phyloP scores from a whole-genome alignment of 2,888 invertebrate genomes.

The Ennomos erosarius region DNA sequence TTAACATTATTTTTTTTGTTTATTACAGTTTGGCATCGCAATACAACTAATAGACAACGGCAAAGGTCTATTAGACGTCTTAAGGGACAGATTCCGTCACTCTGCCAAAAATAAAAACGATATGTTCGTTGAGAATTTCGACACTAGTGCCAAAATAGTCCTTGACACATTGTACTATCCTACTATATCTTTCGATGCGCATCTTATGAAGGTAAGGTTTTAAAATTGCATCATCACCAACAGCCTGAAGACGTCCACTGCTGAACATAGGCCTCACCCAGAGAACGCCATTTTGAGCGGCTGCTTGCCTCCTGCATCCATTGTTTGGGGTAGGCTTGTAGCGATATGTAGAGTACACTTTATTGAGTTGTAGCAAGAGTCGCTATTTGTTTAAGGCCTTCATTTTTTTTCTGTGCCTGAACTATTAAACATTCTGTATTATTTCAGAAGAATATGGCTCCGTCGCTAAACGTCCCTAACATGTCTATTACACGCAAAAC shows the following conservation, averaged over 20 bases:
- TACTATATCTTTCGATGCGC: slow-evolving; percentile 72
- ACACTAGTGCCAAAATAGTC: slow-evolving; percentile 69
- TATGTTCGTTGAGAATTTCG: slow-evolving; percentile 74
- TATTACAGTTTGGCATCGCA: slow-evolving; percentile 71
- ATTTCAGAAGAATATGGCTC: slow-evolving; percentile 1
- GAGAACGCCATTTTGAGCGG: too few species aligned
- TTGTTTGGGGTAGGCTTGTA: too few species aligned
- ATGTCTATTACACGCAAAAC: too few species aligned
- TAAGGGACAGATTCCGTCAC: slow-evolving; percentile 59
- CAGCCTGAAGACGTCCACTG: too few species aligned
- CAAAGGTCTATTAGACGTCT: slow-evolving; percentile 71
- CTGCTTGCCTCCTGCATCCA: too few species aligned
- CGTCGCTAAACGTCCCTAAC: too few species aligned
- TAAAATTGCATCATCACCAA: too few species aligned
- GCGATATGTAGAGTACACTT: too few species aligned
- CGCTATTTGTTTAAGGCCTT: too few species aligned
- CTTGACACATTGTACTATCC: slow-evolving; percentile 79
- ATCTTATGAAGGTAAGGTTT: slow-evolving; percentile 71
- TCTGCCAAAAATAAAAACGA: slow-evolving; percentile 43
- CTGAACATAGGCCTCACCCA: too few species aligned
- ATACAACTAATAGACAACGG: slow-evolving; percentile 72
- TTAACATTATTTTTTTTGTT: not conserved
- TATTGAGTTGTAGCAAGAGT: too few species aligned
- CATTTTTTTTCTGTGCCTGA: too few species aligned
- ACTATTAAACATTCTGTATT: not conserved